phyloP scores from a whole-genome alignment of 2,888 invertebrate genomes.

The Druceiella hillmani region DNA sequence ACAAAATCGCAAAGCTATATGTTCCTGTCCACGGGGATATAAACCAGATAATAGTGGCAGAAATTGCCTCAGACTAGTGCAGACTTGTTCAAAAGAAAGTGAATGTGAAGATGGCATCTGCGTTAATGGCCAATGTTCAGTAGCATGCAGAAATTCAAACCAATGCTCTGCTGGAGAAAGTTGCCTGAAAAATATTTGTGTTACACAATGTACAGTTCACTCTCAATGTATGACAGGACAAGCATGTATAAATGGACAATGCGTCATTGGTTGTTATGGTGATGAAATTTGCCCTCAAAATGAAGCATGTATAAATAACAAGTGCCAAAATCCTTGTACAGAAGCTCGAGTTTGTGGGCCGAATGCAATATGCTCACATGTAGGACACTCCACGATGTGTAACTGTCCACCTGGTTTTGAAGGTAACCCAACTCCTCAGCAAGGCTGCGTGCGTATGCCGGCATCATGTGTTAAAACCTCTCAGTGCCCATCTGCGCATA shows the following conservation, averaged over 20 bases:
- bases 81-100: conserved; percentile 60
- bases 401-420: conserved; percentile 81
- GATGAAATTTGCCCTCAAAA: conserved; percentile 73
- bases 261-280: conserved; percentile 77
- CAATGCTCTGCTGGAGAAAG: conserved; percentile 78
- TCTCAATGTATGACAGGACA: conserved; percentile 73
- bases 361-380: conserved; percentile 73
- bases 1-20: conserved; percentile 70
- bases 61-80: conserved; percentile 67
- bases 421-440: conserved; percentile 81
- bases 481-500: conserved; percentile 71
- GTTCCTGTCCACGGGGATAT: conserved; percentile 73
- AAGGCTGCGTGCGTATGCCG: conserved; percentile 84
- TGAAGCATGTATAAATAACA: conserved; percentile 78
- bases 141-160: conserved; percentile 68
- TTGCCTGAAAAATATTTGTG: conserved; percentile 73
- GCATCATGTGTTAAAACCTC: conserved; percentile 59
- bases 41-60: conserved; percentile 52
- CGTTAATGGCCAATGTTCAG: conserved; percentile 76
- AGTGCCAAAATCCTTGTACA: conserved; percentile 79
- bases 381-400: conserved; percentile 71
- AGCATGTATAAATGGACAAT: conserved; percentile 76
- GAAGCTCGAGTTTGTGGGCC: conserved; percentile 74
- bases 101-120: conserved; percentile 80
- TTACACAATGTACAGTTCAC: conserved; percentile 74